A percentile compares a stretch with the other conserved stretches of the same genome.
Evolutionary conservation across 2,113 vertebrate genomes (phyloP).

Genomic region (Nycticryphes semicollaris): DNA sequence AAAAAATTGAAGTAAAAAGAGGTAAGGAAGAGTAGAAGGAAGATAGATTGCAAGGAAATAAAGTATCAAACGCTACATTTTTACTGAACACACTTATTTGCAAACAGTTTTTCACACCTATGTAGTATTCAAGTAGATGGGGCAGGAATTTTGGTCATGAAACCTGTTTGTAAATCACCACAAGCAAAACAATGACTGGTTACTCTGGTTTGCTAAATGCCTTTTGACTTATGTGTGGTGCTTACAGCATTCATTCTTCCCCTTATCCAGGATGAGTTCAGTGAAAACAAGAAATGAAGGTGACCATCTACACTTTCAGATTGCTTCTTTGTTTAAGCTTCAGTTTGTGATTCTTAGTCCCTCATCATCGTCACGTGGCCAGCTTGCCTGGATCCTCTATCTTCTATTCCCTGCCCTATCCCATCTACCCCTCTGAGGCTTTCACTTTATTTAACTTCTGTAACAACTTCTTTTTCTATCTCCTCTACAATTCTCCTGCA

Average conservation of each 20-base stretch:
- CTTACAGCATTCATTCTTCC: neutral
- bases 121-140: fast-evolving
- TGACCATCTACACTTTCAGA: neutral
- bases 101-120: neutral
- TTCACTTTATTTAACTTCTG: neutral
- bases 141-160: neutral
- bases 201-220: fast-evolving
- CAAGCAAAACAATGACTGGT: neutral
- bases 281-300: neutral
- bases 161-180: neutral
- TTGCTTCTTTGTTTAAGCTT: neutral
- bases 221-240: neutral
- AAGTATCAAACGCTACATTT: neutral
- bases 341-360: neutral
- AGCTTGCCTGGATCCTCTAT: neutral
- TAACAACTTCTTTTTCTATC: neutral
- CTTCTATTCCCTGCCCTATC: neutral
- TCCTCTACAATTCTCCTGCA: neutral
- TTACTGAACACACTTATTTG: neutral
- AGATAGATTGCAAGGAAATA: neutral
- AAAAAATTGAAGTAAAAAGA: neutral
- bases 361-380: neutral
- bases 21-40: neutral
- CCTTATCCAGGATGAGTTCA: neutral
- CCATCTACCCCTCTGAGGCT: neutral